A percentile compares a stretch with the other conserved stretches of the same genome.
These are phyloP conservation scores for Ptyas mucosa DNA, from an alignment of 2,113 vertebrate genomes.

Conservation along the genomic window DNA sequence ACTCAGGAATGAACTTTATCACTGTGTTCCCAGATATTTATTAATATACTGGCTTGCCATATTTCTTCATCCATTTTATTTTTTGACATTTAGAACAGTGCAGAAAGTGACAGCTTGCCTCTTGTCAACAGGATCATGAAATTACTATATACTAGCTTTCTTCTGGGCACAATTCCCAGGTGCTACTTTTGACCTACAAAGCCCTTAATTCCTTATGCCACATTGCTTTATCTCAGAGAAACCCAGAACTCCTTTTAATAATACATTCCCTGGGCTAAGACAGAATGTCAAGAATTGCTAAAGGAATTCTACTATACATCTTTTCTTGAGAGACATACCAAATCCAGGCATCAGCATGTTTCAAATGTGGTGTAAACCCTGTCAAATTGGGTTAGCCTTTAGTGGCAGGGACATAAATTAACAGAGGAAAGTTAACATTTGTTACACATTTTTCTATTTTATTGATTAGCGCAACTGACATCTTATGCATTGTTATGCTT, in stretches of 20 bases:
- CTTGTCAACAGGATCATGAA: not conserved
- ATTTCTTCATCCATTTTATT: not conserved
- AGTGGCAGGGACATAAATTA: not conserved
- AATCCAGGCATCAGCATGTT: conserved; percentile 2
- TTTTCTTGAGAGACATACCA: not conserved
- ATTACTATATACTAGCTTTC: not conserved
- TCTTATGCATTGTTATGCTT: not conserved
- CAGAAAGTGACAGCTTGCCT: not conserved
- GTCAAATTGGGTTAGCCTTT: not conserved
- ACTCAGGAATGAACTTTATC: not conserved
- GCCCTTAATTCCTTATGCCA: not conserved
- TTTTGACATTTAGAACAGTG: not conserved
- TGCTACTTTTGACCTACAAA: conserved; percentile 5
- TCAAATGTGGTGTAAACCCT: not conserved
- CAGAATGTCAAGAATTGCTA: conserved; percentile 7
- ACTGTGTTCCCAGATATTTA: not conserved
- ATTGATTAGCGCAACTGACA: not conserved
- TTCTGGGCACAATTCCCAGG: not conserved
- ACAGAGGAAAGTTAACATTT: not conserved
- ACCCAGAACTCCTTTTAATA: not conserved
- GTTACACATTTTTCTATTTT: not conserved
- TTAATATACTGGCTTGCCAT: not conserved
- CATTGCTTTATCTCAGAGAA: not conserved
- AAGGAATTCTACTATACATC: not conserved
- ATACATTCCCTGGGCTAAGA: not conserved